Conservation (phyloP, 2,888 invertebrate genomes). For the Chymomyza caudatula region DNA sequence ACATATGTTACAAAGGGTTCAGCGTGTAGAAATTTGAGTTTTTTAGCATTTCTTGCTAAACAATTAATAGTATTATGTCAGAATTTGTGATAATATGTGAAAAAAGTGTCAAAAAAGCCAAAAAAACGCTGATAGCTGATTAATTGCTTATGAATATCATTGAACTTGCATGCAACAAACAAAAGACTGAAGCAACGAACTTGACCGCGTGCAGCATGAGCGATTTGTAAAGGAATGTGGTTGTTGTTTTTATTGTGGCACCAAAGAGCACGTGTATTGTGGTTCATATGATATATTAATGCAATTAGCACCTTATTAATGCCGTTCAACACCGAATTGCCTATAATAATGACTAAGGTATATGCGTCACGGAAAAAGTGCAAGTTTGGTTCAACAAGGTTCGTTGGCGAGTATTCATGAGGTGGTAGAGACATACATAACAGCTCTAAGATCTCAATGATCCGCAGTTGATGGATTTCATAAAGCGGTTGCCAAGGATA, state of each 20-base stretch:
- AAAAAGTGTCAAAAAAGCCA: not conserved
- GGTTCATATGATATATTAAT: not conserved
- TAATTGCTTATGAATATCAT: not conserved
- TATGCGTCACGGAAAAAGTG: not conserved
- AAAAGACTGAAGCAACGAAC: slow-evolving; percentile 68
- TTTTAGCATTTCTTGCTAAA: not conserved
- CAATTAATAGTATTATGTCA: not conserved
- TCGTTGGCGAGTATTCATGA: too few relatives aligned
- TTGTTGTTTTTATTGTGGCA: not conserved
- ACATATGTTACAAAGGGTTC: not conserved
- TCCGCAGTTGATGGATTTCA: too few relatives aligned
- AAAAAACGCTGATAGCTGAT: not conserved
- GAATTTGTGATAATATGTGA: not conserved
- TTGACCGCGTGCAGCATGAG: slow-evolving; percentile 26
- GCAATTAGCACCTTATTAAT: not conserved
- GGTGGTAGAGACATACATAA: too few relatives aligned
- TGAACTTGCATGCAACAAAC: slow-evolving; percentile 28
- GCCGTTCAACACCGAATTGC: not conserved
- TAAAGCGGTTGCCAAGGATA: too few relatives aligned
- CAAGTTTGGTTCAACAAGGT: too few relatives aligned
- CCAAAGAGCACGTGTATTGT: not conserved
- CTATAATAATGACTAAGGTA: not conserved
- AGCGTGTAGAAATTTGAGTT: not conserved
- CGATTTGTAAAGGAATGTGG: not conserved
- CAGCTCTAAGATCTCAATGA: too few relatives aligned